Evolutionary conservation across 2,888 invertebrate genomes (phyloP).

Genomic region (Acanthosoma haemorrhoidale): DNA sequence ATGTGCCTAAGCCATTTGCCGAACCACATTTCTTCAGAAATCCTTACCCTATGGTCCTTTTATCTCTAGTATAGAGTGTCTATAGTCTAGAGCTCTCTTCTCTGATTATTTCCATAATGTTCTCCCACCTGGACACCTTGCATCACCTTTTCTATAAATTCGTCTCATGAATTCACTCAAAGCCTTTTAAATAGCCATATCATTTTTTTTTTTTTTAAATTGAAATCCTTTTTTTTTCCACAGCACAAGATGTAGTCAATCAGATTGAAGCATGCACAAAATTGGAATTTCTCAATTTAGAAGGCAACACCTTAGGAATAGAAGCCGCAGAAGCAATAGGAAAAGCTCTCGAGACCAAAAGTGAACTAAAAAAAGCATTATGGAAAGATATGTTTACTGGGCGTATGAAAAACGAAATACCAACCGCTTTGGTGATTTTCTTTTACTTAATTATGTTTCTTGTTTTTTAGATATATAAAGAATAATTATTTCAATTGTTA

Average conservation of each 20-base stretch:
- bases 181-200: not conserved
- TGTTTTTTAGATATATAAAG: no score
- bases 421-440: constrained; percentile 67
- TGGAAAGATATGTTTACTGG: constrained; percentile 98
- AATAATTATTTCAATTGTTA: no score
- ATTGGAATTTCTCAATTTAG: constrained; percentile 71
- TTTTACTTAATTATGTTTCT: no score
- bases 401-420: constrained; percentile 90
- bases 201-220: not conserved
- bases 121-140: no score
- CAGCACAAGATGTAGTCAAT: constrained; percentile 68
- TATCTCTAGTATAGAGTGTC: no score
- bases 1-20: no score
- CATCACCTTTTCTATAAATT: no score
- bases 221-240: constrained; percentile 42
- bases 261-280: constrained; percentile 66
- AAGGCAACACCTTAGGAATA: constrained; percentile 90
- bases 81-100: no score
- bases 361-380: constrained; percentile 69
- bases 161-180: no score
- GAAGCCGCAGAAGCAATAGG: constrained; percentile 81
- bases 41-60: no score
- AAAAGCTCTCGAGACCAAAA: constrained; percentile 68
- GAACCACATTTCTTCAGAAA: no score
- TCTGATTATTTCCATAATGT: no score